A percentile compares a stretch with the other conserved stretches of the same genome.
Evolutionary conservation across 1,140 invertebrate species (phyloP).

Genomic region (Rhagoletis pomonella): DNA sequence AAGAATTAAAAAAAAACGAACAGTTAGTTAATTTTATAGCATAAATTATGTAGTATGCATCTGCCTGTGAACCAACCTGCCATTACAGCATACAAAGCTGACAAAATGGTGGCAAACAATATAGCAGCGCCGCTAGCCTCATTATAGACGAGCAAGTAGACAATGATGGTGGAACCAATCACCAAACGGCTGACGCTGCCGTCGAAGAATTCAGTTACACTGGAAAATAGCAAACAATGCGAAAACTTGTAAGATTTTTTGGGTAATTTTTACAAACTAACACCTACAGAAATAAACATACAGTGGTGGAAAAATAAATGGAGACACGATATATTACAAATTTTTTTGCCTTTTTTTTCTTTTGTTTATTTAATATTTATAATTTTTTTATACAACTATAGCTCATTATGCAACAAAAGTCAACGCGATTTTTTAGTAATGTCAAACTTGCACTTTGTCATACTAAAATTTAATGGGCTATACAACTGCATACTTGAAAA

Average conservation of each 20-base stretch:
- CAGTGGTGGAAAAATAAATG: too few species aligned
- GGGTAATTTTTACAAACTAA: not conserved
- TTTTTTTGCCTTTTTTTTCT: too few species aligned
- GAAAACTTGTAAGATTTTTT: too few species aligned
- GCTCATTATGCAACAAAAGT: too few species aligned
- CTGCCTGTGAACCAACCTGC: conserved; percentile 62
- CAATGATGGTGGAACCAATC: conserved; percentile 67
- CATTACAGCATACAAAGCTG: conserved; percentile 65
- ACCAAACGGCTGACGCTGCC: conserved; percentile 70
- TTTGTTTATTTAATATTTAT: too few species aligned
- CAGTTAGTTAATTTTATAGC: not conserved
- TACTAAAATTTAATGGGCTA: too few species aligned
- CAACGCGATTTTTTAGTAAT: too few species aligned
- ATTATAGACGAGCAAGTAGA: conserved; percentile 70
- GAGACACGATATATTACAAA: too few species aligned
- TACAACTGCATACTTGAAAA: too few species aligned
- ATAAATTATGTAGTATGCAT: not conserved
- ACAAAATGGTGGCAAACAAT: conserved; percentile 66
- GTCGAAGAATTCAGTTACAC: conserved; percentile 65
- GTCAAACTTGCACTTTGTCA: too few species aligned
- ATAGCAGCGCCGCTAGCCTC: conserved; percentile 66
- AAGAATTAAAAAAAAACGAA: not conserved
- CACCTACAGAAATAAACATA: too few species aligned
- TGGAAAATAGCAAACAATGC: conserved; percentile 40
- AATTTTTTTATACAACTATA: too few species aligned